Percentiles rank a stretch among this genome's conserved stretches.
Conservation (phyloP, 2,797 vertebrate genomes). For the Distichodus sexfasciatus region DNA sequence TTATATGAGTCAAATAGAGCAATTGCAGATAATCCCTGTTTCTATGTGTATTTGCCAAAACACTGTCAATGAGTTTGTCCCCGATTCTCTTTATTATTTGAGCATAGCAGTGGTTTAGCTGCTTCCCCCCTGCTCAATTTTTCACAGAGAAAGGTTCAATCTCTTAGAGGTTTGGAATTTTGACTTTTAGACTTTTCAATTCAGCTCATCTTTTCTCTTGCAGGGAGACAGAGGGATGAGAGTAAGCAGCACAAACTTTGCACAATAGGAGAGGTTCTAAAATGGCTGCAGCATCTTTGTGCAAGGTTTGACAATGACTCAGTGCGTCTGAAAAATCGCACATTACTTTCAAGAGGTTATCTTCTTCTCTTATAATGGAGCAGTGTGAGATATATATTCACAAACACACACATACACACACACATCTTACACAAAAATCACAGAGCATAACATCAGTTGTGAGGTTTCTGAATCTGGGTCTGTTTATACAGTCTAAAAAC, state of each 20-base stretch:
- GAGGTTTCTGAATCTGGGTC: slow-evolving; percentile 11
- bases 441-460: slow-evolving; percentile 7
- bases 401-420: slow-evolving; percentile 31
- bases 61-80: slow-evolving; percentile 40
- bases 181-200: slow-evolving; percentile 11
- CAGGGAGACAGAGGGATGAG: background rate
- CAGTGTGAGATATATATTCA: slow-evolving; percentile 21
- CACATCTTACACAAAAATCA: slow-evolving; percentile 35
- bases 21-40: slow-evolving; percentile 55
- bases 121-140: slow-evolving; percentile 30
- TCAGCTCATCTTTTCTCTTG: slow-evolving; percentile 16
- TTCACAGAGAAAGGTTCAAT: background rate
- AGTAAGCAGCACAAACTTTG: too few relatives aligned
- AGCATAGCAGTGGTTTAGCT: background rate
- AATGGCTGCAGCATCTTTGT: background rate
- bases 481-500: slow-evolving; percentile 7
- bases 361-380: slow-evolving; percentile 1
- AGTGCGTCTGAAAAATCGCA: background rate
- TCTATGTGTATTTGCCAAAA: slow-evolving; percentile 43
- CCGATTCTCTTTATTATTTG: slow-evolving; percentile 37
- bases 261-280: too few relatives aligned
- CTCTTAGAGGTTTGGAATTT: background rate
- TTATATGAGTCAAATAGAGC: slow-evolving; percentile 51
- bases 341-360: background rate
- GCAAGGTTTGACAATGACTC: background rate